Conservation (phyloP, 2,888 invertebrate genomes). For the Hermaeophaga mercurialis region DNA sequence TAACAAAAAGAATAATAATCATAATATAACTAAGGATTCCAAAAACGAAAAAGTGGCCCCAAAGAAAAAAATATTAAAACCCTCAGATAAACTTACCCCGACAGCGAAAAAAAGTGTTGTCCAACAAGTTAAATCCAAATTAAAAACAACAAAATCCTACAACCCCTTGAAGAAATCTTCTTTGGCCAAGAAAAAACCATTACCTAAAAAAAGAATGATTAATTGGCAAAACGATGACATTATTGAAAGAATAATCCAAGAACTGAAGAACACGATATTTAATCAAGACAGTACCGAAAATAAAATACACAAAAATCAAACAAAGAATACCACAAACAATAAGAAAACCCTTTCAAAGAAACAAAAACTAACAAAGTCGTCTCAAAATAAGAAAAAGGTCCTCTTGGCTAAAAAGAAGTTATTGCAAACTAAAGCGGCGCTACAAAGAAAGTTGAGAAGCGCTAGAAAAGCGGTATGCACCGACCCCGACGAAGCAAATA, state of each 20-base stretch:
- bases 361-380: background rate
- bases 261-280: constrained; percentile 26
- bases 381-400: background rate
- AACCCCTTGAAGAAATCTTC: constrained; percentile 11
- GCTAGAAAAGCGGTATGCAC: background rate
- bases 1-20: background rate
- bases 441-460: constrained; percentile 5
- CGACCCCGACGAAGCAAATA: background rate
- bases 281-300: constrained; percentile 1
- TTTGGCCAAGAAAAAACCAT: background rate
- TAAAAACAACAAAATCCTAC: background rate
- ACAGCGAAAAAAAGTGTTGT: constrained; percentile 1
- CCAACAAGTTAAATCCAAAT: constrained; percentile 2
- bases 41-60: background rate
- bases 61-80: background rate
- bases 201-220: constrained; percentile 1
- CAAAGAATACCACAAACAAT: background rate
- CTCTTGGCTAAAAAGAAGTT: constrained; percentile 8
- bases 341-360: background rate
- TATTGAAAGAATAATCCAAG: constrained; percentile 27
- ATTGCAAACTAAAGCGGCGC: constrained; percentile 4
- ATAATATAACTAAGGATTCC: background rate
- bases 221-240: constrained; percentile 24
- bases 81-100: background rate
- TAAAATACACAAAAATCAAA: background rate